phyloP scores from a whole-genome alignment of 2,113 vertebrate species.

The Coptodon rendalli region DNA sequence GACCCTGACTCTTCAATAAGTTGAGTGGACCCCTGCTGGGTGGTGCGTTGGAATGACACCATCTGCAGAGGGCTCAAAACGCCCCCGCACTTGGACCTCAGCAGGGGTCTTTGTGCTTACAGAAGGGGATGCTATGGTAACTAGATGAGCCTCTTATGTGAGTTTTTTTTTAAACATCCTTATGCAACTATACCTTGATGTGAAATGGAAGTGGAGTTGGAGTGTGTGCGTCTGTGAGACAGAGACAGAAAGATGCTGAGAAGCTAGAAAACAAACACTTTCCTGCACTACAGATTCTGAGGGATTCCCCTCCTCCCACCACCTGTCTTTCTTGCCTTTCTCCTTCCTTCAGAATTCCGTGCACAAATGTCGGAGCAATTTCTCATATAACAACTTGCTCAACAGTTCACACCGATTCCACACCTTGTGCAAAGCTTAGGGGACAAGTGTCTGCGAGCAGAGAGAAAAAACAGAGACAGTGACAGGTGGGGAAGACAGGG shows the following conservation, averaged over 20 bases:
- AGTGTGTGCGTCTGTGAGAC: background rate
- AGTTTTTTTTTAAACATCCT: background rate
- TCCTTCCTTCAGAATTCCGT: background rate
- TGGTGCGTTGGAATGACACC: conserved; percentile 17
- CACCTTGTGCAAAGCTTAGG: conserved; percentile 8
- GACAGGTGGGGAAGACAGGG: background rate
- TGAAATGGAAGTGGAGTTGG: background rate
- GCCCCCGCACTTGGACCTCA: conserved; percentile 23
- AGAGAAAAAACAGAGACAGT: background rate
- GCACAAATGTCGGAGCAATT: background rate
- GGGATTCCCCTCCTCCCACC: conserved; percentile 6
- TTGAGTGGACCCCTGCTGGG: conserved; percentile 23
- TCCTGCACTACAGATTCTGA: background rate
- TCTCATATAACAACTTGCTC: conserved; percentile 22
- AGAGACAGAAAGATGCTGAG: background rate
- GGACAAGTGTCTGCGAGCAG: background rate
- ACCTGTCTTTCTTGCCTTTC: background rate
- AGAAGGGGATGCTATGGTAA: conserved; percentile 43
- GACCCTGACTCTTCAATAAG: conserved; percentile 14
- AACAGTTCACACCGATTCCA: conserved; percentile 1
- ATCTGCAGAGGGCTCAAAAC: conserved; percentile 22
- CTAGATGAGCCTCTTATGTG: background rate
- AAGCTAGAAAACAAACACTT: background rate
- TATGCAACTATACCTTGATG: background rate
- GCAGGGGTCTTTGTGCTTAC: conserved; percentile 8